phyloP scores from a whole-genome alignment of 2,888 invertebrate genomes.

The Stenodera caucasica region DNA sequence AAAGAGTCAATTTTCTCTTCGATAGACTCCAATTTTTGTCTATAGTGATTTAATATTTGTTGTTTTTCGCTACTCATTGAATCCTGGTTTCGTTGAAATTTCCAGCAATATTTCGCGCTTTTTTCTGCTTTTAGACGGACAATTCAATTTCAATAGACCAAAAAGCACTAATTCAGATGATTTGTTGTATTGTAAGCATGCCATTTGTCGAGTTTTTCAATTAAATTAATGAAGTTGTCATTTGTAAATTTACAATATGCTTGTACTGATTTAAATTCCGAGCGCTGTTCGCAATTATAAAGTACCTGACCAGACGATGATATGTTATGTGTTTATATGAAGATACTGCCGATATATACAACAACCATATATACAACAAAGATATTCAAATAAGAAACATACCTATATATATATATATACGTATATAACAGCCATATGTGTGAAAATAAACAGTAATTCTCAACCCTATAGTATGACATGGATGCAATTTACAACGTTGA shows the following conservation, averaged over 20 bases:
- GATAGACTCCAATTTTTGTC: too few species aligned
- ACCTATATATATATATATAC: slow-evolving; percentile 2
- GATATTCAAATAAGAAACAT: neutral
- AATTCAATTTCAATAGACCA: too few species aligned
- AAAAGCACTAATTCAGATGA: too few species aligned
- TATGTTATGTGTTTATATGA: slow-evolving; percentile 6
- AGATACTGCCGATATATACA: slow-evolving; percentile 7
- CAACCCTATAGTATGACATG: slow-evolving; percentile 6
- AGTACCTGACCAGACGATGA: neutral
- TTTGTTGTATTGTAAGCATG: too few species aligned
- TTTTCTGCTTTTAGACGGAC: too few species aligned
- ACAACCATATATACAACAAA: neutral
- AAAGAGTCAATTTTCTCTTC: too few species aligned
- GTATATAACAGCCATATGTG: too few species aligned
- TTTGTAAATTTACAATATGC: neutral
- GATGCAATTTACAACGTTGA: slow-evolving; percentile 9
- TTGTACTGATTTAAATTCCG: neutral
- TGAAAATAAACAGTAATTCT: slow-evolving; percentile 7
- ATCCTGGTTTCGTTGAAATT: too few species aligned
- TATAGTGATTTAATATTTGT: too few species aligned
- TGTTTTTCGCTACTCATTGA: too few species aligned
- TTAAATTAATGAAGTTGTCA: neutral
- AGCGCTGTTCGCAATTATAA: neutral
- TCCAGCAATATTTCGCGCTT: too few species aligned
- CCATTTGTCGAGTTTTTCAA: neutral